Conservation (phyloP, 1,140 invertebrate genomes). For the Nasonia vitripennis region DNA sequence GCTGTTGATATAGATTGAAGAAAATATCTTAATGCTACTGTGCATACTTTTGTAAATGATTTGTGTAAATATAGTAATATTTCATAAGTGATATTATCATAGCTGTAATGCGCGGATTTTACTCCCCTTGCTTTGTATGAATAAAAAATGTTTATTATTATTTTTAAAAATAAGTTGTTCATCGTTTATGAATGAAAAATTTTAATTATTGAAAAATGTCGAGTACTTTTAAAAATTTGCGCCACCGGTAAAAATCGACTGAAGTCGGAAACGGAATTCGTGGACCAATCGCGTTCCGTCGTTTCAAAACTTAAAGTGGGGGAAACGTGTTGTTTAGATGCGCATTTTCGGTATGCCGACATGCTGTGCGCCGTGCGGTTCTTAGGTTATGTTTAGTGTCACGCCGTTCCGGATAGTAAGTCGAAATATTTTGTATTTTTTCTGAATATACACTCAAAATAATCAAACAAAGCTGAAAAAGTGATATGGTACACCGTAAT, state of each 20-base stretch:
- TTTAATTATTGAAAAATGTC: not conserved
- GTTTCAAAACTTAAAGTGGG: not conserved
- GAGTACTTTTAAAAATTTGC: not conserved
- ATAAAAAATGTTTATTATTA: not conserved
- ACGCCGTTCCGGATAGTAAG: not conserved
- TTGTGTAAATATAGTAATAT: constrained; percentile 1
- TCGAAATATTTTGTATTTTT: not conserved
- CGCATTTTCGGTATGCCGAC: no score
- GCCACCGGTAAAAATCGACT: not conserved
- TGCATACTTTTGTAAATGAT: not conserved
- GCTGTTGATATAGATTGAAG: no score
- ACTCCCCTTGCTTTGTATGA: not conserved
- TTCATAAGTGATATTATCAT: not conserved
- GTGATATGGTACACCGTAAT: not conserved
- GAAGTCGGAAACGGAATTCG: not conserved
- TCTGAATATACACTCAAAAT: constrained; percentile 11
- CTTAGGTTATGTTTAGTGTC: constrained; percentile 32
- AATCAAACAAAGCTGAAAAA: not conserved
- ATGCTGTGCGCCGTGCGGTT: not conserved
- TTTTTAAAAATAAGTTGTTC: not conserved
- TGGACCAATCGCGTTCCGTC: not conserved
- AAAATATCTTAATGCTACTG: not conserved
- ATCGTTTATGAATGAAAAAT: not conserved
- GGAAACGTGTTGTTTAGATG: not conserved
- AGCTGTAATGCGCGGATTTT: not conserved